Percentiles rank a stretch among this genome's conserved stretches.
Conservation (phyloP, 2,888 invertebrate species). For the Teleiodes luculella region DNA sequence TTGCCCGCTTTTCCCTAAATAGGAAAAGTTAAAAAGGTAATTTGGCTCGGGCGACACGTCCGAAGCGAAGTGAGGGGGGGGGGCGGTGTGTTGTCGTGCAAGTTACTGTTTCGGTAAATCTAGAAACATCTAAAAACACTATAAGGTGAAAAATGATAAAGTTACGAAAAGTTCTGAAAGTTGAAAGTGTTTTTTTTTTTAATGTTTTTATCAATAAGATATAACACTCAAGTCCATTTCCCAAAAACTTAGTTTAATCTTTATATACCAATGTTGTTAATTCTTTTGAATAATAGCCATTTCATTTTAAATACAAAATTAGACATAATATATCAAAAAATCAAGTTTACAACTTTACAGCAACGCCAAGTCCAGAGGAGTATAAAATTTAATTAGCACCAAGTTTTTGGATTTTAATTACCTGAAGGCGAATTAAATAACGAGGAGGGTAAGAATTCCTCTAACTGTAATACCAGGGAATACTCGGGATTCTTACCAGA, state of each 20-base stretch:
- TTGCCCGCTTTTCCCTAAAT: slow-evolving; percentile 57
- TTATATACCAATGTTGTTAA: too few species aligned
- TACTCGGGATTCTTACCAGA: slow-evolving; percentile 2
- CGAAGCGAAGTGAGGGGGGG: slow-evolving; percentile 31
- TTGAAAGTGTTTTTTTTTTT: too few species aligned
- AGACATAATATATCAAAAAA: not conserved
- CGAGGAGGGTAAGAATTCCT: slow-evolving; percentile 38
- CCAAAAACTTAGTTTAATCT: too few species aligned
- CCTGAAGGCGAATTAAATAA: slow-evolving; percentile 74
- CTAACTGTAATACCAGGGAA: slow-evolving; percentile 21
- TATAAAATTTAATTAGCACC: slow-evolving; percentile 74
- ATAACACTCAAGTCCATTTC: too few species aligned
- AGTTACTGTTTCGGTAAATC: not conserved
- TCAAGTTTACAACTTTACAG: not conserved
- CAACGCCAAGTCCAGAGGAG: slow-evolving; percentile 23
- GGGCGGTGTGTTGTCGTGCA: not conserved
- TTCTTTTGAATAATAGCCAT: not conserved
- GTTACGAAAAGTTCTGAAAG: too few species aligned
- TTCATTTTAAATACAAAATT: not conserved
- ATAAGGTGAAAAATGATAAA: not conserved
- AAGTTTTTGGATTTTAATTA: slow-evolving; percentile 78
- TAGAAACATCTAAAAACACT: not conserved
- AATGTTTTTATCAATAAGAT: too few species aligned
- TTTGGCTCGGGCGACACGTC: slow-evolving; percentile 70
- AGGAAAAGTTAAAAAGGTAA: slow-evolving; percentile 78